These are phyloP conservation scores for Phyllostomus hastatus DNA, from an alignment of 2,113 vertebrate genomes.

Conservation along the genomic window DNA sequence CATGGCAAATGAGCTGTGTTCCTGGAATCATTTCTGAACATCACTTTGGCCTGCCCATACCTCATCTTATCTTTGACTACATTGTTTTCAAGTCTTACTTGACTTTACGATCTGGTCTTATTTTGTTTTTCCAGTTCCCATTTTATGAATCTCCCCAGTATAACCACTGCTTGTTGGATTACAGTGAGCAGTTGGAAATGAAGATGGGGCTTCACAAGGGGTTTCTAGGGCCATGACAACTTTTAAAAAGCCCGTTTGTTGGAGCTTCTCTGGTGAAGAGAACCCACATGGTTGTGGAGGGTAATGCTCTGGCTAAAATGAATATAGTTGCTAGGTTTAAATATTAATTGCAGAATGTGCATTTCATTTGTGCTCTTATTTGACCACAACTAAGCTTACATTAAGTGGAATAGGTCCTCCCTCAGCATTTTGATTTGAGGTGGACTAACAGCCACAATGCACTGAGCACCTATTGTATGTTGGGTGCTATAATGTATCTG, in stretches of 20 bases:
- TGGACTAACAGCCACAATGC: not conserved
- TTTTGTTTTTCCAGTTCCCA: not conserved
- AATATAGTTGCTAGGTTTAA: not conserved
- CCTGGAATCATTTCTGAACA: not conserved
- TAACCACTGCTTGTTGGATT: not conserved
- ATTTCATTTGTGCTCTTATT: not conserved
- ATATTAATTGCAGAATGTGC: not conserved
- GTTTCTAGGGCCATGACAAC: not conserved
- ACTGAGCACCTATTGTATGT: not conserved
- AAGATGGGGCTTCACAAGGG: not conserved
- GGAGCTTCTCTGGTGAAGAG: not conserved
- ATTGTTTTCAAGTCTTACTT: not conserved
- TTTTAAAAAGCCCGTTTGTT: not conserved
- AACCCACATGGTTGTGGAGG: not conserved
- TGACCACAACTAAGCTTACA: not conserved
- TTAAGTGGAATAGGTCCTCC: not conserved
- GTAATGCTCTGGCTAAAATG: not conserved
- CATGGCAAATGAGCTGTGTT: not conserved
- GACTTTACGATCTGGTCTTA: not conserved
- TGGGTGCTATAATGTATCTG: not conserved
- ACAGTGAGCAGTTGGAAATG: not conserved
- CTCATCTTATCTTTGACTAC: not conserved
- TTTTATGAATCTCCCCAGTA: not conserved
- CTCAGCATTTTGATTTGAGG: not conserved
- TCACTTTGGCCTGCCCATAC: not conserved